Conservation (phyloP, 2,888 invertebrate genomes). For the Horisme vitalbata region DNA sequence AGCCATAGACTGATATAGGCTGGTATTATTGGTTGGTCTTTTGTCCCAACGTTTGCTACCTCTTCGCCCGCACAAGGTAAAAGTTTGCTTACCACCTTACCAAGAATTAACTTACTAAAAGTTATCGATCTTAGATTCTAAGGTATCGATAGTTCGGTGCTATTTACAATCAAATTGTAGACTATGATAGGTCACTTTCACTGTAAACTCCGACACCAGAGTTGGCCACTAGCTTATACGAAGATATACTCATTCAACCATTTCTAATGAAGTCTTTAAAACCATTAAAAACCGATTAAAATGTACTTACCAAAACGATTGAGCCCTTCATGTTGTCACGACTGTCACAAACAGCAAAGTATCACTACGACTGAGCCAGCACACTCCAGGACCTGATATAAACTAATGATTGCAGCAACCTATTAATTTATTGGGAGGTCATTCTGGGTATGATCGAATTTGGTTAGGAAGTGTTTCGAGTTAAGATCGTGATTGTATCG, state of each 20-base stretch:
- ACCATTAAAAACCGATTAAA: not conserved
- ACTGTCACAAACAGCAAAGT: slow-evolving; percentile 20
- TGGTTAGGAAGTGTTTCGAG: not conserved
- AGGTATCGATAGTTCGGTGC: no score
- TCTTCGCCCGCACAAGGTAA: no score
- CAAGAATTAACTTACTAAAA: no score
- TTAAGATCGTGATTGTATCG: not conserved
- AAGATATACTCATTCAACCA: no score
- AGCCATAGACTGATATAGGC: no score
- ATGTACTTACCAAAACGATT: slow-evolving; percentile 51
- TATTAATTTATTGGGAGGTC: slow-evolving; percentile 24
- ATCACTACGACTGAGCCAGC: slow-evolving; percentile 28
- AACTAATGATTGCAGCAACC: slow-evolving; percentile 40
- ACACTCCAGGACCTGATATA: slow-evolving; percentile 36
- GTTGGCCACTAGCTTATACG: not conserved
- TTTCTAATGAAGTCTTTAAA: not conserved
- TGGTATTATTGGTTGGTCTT: no score
- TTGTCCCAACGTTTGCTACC: no score
- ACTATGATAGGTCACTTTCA: no score
- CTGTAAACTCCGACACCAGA: no score
- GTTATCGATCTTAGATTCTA: no score
- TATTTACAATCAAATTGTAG: no score
- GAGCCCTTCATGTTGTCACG: slow-evolving; percentile 45
- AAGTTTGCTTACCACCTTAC: no score
- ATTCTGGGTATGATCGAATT: slow-evolving; percentile 18